Base-by-base conservation (phyloP, 1,140 invertebrate genomes). In the Neuroterus valhalla region DNA sequence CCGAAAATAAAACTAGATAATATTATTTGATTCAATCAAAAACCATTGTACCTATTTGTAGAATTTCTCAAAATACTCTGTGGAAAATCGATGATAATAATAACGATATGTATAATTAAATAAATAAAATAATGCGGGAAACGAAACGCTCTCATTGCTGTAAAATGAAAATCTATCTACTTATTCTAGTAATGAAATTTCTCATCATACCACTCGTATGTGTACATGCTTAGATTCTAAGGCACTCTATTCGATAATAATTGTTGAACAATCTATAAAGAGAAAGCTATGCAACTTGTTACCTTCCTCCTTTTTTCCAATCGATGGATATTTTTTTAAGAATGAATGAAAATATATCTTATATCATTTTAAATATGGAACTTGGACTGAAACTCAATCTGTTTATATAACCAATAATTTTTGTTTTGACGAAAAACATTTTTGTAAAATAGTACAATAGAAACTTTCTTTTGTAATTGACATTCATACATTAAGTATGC, bases 101-200 rank as follows among this genome's bases (percentile, higher is more conserved):
- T 68, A 62, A 43, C 48, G n/a, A 44, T 70, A 70, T 76, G 23
- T 76, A 71, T 71, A 55, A 66, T 67, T 68, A 67, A 67, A 50
- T 31, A 46, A 19, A 17, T 26, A 68, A 42, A 55, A 45, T 66
- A 72, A 74, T 62, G 77, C 77, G 80, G 84, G 81, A 84, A 85
- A 84, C 76, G 68, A 85, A 81, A 81, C 83, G 81, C 84, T 85
- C 79, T 84, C 75, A 55, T 81, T 81, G 66, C 11, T 84, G 71
- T 74, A 79, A 78, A 79, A 78, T 71, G n/a, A 78, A 80, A 38
- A 21, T 71, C 70, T 68, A 70, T 45, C 80, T 74, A 75, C 44
- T 38, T 77, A 81, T 78, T 83, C 71, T 83, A 81, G 78, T 81
- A 77, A 78, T 72, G 43, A 77, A 78, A 75, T 79, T 84, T 81